Evolutionary conservation across 2,113 vertebrate species (phyloP).

Genomic region (Promerops cafer): DNA sequence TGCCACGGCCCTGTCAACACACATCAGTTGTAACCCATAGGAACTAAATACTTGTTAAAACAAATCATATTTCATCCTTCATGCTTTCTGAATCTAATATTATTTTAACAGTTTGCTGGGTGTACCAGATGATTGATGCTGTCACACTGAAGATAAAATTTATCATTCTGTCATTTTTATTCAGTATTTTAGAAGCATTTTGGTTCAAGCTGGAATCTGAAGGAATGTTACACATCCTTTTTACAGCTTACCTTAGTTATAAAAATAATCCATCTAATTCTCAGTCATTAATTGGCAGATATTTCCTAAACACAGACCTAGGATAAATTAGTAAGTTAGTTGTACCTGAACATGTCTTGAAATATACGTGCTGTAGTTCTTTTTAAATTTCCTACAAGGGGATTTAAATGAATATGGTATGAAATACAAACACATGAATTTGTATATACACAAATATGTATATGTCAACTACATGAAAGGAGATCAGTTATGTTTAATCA

Average conservation of each 20-base stretch:
- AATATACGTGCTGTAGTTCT: not conserved
- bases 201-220: not conserved
- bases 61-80: not conserved
- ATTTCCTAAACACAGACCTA: not conserved
- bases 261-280: not conserved
- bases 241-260: not conserved
- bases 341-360: not conserved
- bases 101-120: not conserved
- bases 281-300: not conserved
- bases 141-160: not conserved
- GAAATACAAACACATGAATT: not conserved
- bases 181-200: not conserved
- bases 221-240: not conserved
- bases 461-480: not conserved
- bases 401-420: not conserved
- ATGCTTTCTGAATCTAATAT: not conserved
- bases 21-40: not conserved
- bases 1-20: not conserved
- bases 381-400: not conserved
- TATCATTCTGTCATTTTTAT: not conserved
- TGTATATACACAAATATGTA: not conserved
- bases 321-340: not conserved
- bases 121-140: slow-evolving; percentile 11
- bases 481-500: not conserved
- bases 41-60: not conserved